Percentiles rank a stretch among this genome's conserved stretches.
Conservation (phyloP, 1,140 invertebrate genomes). For the Phymastichus coffea region DNA sequence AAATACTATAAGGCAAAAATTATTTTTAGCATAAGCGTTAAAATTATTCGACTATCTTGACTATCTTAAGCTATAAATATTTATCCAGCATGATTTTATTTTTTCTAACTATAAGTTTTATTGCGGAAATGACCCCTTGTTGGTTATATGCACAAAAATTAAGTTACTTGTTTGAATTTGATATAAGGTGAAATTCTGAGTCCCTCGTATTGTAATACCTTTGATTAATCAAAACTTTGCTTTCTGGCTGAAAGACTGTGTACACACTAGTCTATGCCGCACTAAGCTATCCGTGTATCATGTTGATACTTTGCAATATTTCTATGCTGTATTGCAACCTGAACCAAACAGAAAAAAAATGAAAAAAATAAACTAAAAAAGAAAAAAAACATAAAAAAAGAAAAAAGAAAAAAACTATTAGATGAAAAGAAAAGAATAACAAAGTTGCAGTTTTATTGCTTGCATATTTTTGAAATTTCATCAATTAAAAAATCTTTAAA, state of each 20-base stretch:
- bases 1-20: slow-evolving; percentile 11
- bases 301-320: not conserved
- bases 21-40: slow-evolving; percentile 11
- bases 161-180: not conserved
- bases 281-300: too few species aligned
- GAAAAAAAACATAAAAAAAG: not conserved
- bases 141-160: not conserved
- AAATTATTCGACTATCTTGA: not conserved
- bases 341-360: too few species aligned
- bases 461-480: not conserved
- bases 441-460: not conserved
- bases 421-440: slow-evolving; percentile 3
- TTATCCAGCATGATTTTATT: slow-evolving; percentile 10
- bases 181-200: slow-evolving; percentile 7
- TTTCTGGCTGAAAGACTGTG: not conserved
- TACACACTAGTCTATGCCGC: not conserved
- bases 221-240: not conserved
- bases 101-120: not conserved
- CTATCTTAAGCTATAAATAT: not conserved
- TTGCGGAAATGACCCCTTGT: not conserved
- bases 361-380: not conserved
- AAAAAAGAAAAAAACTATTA: slow-evolving; percentile 3
- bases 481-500: not conserved
- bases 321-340: not conserved
- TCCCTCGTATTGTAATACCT: slow-evolving; percentile 5